Base-by-base conservation (phyloP, 2,888 invertebrate species). In the Plebejus anna region DNA sequence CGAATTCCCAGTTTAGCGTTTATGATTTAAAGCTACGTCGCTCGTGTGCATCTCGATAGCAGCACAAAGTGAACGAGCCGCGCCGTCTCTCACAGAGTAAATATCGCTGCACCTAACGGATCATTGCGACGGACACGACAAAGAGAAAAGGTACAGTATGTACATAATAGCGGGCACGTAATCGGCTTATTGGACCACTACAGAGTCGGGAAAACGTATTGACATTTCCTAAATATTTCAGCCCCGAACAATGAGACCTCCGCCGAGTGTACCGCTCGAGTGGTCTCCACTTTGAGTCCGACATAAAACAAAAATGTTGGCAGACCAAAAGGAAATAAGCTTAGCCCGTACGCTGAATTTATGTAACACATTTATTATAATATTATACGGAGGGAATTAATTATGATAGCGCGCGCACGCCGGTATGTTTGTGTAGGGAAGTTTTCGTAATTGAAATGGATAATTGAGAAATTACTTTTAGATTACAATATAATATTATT, bases 151-250 rank as follows among this genome's bases (percentile, higher is more conserved):
- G 72, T 22, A 47, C 32, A 28, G 28, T 71, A 51, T 47, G 72
- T 28, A 47, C 42, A 47, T 47, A 47, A 72, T 47, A 72, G 47
- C 13, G 47, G 47, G 22, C 72, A 42, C 72, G 47, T 72, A 72
- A 72, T 72, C 72, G 72, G 72, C 72, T 72, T 72, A 72, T 72
- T 72, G 72, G 72, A 72, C 72, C 72, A 72, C 47, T 72, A 22
- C 42, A 42, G 13, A 16, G 28, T 13, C 47, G 42, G 28, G 72
- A 47, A 28, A 71, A 47, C 47, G 47, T 72, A 28, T 72, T 47
- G 47, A 47, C 28, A 72, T 72, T 72, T 36, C 32, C 66, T 36
- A 66, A 66, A 66, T 66, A 66, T 66, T 66, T 66, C 66, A 66
- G 66, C 66, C 22, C 28, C 32, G 66, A 66, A 66, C 66, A 32